phyloP scores from a whole-genome alignment of 2,888 invertebrate genomes.

The Boloria euphrosyne region DNA sequence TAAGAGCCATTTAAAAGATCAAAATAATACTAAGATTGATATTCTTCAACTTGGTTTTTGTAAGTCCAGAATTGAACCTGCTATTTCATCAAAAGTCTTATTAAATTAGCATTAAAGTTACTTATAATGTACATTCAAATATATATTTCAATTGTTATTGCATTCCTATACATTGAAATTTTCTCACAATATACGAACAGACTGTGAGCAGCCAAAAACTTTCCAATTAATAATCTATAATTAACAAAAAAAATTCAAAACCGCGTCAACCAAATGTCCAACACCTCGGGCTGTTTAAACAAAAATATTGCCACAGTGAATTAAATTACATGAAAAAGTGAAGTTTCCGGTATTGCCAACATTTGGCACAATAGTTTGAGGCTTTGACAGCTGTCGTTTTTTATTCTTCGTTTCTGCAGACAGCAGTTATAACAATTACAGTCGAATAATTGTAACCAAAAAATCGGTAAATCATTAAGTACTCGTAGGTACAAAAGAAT shows the following conservation, averaged over 20 bases:
- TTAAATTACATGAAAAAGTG: slow-evolving; percentile 43
- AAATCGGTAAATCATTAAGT: neutral
- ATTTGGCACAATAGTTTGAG: slow-evolving; percentile 51
- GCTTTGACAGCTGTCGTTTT: slow-evolving; percentile 52
- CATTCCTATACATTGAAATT: neutral
- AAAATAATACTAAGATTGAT: too few relatives aligned
- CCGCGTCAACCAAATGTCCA: slow-evolving; percentile 61
- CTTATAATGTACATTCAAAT: too few relatives aligned
- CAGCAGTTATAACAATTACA: neutral
- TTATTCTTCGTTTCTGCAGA: slow-evolving; percentile 10
- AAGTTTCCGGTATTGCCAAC: slow-evolving; percentile 46
- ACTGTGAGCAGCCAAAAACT: slow-evolving; percentile 38
- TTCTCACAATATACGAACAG: slow-evolving; percentile 11
- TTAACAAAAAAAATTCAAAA: slow-evolving; percentile 11
- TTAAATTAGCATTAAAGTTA: neutral
- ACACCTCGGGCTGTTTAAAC: slow-evolving; percentile 58
- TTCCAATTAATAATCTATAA: slow-evolving; percentile 41
- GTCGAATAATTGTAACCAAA: slow-evolving; percentile 8
- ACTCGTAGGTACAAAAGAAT: too few relatives aligned
- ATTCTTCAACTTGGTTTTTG: too few relatives aligned
- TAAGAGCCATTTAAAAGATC: too few relatives aligned
- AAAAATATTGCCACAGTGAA: slow-evolving; percentile 47
- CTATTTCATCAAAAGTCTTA: neutral
- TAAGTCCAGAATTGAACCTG: too few relatives aligned
- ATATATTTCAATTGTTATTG: neutral